Evolutionary conservation across 2,113 vertebrate species (phyloP).

Genomic region (Microcebus jonahi): DNA sequence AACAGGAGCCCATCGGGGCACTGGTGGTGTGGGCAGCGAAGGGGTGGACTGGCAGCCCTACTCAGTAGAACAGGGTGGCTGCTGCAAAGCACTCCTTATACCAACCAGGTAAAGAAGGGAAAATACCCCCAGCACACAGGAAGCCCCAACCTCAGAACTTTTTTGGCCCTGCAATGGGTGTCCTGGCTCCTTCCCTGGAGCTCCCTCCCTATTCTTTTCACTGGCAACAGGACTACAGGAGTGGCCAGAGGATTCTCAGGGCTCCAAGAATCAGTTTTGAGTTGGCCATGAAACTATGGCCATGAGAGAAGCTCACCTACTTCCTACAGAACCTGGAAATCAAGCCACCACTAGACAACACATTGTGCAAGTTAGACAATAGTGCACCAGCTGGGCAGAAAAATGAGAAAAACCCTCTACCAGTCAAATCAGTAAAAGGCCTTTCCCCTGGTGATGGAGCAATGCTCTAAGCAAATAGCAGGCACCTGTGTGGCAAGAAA

Average conservation of each 20-base stretch:
- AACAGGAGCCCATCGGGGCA: neutral
- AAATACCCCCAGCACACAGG: neutral
- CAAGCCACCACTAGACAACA: neutral
- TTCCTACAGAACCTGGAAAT: neutral
- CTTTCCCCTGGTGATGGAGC: neutral
- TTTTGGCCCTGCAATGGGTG: too few species aligned
- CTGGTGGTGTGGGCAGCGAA: fast-evolving
- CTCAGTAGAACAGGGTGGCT: neutral
- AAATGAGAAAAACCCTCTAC: neutral
- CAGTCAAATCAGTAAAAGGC: neutral
- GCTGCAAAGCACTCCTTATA: neutral
- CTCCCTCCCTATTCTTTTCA: neutral
- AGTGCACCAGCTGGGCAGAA: neutral
- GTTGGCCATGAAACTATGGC: neutral
- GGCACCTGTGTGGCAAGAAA: neutral
- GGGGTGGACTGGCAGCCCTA: neutral
- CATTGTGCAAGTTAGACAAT: neutral
- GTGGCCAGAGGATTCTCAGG: neutral
- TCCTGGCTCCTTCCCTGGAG: neutral
- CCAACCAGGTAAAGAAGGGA: neutral
- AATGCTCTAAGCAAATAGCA: neutral
- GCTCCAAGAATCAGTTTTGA: neutral
- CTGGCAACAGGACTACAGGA: neutral
- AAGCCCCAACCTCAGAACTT: neutral
- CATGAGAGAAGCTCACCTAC: neutral